These are phyloP conservation scores for Masnerella sp. DNA, from an alignment of 2,888 invertebrate species.

Conservation along the genomic window DNA sequence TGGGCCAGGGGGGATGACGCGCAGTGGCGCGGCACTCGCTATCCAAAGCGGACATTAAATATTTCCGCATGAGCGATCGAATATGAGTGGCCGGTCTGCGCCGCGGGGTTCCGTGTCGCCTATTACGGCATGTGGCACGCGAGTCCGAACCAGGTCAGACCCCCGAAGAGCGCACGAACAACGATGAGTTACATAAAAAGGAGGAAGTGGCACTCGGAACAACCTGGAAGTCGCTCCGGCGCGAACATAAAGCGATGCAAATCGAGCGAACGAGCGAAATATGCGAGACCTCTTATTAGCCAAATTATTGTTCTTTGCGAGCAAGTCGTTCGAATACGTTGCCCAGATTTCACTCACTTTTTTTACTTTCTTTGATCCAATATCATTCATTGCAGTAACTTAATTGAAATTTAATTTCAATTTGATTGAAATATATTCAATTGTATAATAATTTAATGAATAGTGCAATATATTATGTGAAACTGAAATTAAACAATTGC, in stretches of 20 bases:
- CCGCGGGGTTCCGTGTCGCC: constrained; percentile 49
- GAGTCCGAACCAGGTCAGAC: constrained; percentile 51
- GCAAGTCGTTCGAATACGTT: too few species aligned
- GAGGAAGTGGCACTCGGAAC: constrained; percentile 41
- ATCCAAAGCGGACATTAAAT: constrained; percentile 56
- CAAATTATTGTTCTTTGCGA: constrained; percentile 17
- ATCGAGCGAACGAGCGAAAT: constrained; percentile 20
- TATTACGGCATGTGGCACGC: constrained; percentile 60
- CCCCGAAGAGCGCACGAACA: constrained; percentile 39
- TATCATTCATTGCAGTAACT: too few species aligned
- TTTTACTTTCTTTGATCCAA: too few species aligned
- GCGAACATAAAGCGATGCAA: constrained; percentile 13
- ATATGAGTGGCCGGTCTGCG: constrained; percentile 49
- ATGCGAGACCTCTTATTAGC: constrained; percentile 19
- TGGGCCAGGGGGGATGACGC: constrained; percentile 26
- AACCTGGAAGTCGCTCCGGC: constrained; percentile 32
- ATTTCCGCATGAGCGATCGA: constrained; percentile 56
- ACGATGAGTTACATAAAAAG: constrained; percentile 41
- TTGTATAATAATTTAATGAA: too few species aligned
- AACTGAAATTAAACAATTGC: too few species aligned
- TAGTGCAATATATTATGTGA: too few species aligned
- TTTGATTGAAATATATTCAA: too few species aligned
- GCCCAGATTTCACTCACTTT: too few species aligned
- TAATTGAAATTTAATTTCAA: too few species aligned
- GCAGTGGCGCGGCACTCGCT: constrained; percentile 27